Evolutionary conservation across 2,888 invertebrate genomes (phyloP).

Genomic region (Sphaerophoria taeniata): DNA sequence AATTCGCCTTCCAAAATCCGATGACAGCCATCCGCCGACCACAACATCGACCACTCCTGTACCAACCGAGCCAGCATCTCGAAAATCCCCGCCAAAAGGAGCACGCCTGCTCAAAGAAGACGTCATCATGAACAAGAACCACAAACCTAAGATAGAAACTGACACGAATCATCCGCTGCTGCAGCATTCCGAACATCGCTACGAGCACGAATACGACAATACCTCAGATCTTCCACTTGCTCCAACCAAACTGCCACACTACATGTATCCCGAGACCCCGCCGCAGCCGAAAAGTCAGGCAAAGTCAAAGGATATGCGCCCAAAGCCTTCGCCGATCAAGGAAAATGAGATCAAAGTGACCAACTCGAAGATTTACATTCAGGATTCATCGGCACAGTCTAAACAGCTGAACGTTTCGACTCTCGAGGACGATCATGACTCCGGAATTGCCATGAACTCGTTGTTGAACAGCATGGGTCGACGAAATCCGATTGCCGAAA

Average conservation of each 20-base stretch:
- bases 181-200: slow-evolving; percentile 91
- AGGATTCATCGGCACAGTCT: slow-evolving; percentile 78
- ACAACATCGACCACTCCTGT: slow-evolving; percentile 64
- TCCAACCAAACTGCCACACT: slow-evolving; percentile 86
- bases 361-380: slow-evolving; percentile 80
- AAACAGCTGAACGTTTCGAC: slow-evolving; percentile 85
- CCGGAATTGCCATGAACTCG: slow-evolving; percentile 90
- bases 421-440: slow-evolving; percentile 88
- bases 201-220: slow-evolving; percentile 86
- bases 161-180: slow-evolving; percentile 88
- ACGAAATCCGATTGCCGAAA: slow-evolving; percentile 89
- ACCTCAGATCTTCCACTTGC: slow-evolving; percentile 82
- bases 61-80: slow-evolving; percentile 82
- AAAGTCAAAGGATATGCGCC: slow-evolving; percentile 76
- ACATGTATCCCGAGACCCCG: slow-evolving; percentile 85
- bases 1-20: slow-evolving; percentile 79
- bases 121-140: slow-evolving; percentile 84
- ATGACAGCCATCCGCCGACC: slow-evolving; percentile 72
- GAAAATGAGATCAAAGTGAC: slow-evolving; percentile 82
- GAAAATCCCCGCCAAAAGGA: slow-evolving; percentile 81
- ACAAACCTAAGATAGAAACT: slow-evolving; percentile 82
- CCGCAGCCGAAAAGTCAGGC: slow-evolving; percentile 76
- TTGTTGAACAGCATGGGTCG: slow-evolving; percentile 85
- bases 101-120: slow-evolving; percentile 81
- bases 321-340: slow-evolving; percentile 82